phyloP scores from a whole-genome alignment of 2,888 invertebrate species.

The Perithous albicinctus region DNA sequence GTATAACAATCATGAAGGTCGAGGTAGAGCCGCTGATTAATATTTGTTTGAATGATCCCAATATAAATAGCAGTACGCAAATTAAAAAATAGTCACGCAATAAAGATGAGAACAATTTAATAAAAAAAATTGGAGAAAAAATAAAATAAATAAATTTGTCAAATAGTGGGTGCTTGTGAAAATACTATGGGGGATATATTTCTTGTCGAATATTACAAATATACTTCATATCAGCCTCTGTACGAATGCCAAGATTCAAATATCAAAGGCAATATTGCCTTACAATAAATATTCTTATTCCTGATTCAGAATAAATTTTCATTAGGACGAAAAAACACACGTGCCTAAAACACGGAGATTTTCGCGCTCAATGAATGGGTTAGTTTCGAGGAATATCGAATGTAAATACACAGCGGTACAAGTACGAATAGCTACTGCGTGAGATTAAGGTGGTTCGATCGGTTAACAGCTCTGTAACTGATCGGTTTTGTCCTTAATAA shows the following conservation, averaged over 20 bases:
- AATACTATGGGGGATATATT: constrained; percentile 16
- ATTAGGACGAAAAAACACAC: constrained; percentile 44
- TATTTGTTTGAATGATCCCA: too few relatives aligned
- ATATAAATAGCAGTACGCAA: not conserved
- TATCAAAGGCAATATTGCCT: constrained; percentile 75
- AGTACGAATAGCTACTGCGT: constrained; percentile 12
- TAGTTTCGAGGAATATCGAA: constrained; percentile 12
- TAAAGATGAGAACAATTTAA: not conserved
- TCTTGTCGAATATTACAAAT: constrained; percentile 25
- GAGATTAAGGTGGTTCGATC: not conserved
- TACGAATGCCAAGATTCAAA: constrained; percentile 71
- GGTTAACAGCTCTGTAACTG: not conserved
- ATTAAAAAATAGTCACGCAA: not conserved
- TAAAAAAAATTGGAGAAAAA: constrained; percentile 8
- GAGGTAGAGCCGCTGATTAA: too few relatives aligned
- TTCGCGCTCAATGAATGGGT: not conserved
- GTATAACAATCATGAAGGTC: too few relatives aligned
- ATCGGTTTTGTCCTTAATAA: not conserved
- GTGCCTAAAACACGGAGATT: constrained; percentile 64
- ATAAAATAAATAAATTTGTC: not conserved
- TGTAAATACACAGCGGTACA: not conserved
- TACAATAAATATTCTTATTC: constrained; percentile 73
- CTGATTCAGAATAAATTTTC: constrained; percentile 71
- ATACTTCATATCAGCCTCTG: constrained; percentile 71
- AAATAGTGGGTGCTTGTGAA: constrained; percentile 15